A percentile compares a stretch with the other conserved stretches of the same genome.
Evolutionary conservation across 2,888 invertebrate species (phyloP).

Genomic region (Chorisops tibialis): DNA sequence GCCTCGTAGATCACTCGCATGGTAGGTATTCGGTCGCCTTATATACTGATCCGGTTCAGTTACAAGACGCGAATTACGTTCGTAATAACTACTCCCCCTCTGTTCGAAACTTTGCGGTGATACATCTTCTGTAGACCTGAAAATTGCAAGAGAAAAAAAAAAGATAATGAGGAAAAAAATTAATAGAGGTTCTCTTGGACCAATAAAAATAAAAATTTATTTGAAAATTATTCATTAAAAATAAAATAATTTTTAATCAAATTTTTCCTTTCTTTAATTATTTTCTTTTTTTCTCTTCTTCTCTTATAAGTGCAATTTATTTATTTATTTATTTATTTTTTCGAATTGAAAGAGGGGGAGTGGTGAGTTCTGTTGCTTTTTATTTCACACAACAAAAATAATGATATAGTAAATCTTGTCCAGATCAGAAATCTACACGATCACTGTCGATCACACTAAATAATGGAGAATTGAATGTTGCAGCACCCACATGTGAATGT

Average conservation of each 20-base stretch:
- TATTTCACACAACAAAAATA: not conserved
- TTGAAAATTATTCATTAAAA: not conserved
- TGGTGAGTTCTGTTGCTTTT: not conserved
- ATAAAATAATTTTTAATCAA: not conserved
- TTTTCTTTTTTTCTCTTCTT: not conserved
- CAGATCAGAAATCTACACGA: too few relatives aligned
- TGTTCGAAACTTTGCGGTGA: constrained; percentile 52
- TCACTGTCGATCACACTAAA: too few relatives aligned
- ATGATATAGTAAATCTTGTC: too few relatives aligned
- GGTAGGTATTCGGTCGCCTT: constrained; percentile 44
- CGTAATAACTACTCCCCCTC: constrained; percentile 51
- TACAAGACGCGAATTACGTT: constrained; percentile 50
- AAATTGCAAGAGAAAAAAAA: constrained; percentile 33
- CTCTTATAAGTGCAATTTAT: not conserved
- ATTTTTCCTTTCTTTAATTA: not conserved
- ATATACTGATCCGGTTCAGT: constrained; percentile 44
- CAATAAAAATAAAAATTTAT: not conserved
- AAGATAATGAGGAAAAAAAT: constrained; percentile 18
- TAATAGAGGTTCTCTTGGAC: not conserved
- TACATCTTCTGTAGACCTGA: constrained; percentile 53
- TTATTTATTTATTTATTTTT: too few relatives aligned
- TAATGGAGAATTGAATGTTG: not conserved
- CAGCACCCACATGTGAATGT: constrained; percentile 5
- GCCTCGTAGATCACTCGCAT: constrained; percentile 37
- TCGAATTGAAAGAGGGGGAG: not conserved